These are phyloP conservation scores for Muscina levida DNA, from an alignment of 2,888 invertebrate species.

Conservation along the genomic window DNA sequence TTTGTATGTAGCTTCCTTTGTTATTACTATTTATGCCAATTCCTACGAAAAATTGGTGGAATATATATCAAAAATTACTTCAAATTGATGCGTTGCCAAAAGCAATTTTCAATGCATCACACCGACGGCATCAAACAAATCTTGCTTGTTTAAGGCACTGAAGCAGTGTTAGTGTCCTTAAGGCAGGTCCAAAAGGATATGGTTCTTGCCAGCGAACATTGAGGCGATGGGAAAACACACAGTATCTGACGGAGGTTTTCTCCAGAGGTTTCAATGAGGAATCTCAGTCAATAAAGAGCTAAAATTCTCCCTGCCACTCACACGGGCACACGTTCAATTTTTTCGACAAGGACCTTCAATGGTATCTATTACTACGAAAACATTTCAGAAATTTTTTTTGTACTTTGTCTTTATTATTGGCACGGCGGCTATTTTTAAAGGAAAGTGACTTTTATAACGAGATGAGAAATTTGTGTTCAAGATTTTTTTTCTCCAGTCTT, in stretches of 20 bases:
- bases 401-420: not conserved
- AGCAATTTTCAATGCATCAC: slow-evolving; percentile 55
- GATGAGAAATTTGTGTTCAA: not conserved
- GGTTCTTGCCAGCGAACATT: not conserved
- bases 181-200: not conserved
- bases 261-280: not conserved
- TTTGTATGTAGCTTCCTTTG: too few species aligned
- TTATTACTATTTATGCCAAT: too few species aligned
- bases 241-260: not conserved
- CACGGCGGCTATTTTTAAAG: not conserved
- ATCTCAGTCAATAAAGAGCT: slow-evolving; percentile 7
- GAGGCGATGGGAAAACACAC: not conserved
- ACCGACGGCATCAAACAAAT: not conserved
- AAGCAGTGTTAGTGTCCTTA: not conserved
- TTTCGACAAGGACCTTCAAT: not conserved
- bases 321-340: not conserved
- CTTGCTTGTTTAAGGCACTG: not conserved
- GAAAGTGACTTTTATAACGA: slow-evolving; percentile 13
- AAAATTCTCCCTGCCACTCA: not conserved
- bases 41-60: too few species aligned
- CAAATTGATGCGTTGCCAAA: slow-evolving; percentile 55
- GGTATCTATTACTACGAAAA: slow-evolving; percentile 14
- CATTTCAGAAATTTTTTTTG: not conserved
- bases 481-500: not conserved
- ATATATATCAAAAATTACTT: slow-evolving; percentile 42